These are phyloP conservation scores for Lagria hirta DNA, from an alignment of 2,888 invertebrate species.

Conservation along the genomic window DNA sequence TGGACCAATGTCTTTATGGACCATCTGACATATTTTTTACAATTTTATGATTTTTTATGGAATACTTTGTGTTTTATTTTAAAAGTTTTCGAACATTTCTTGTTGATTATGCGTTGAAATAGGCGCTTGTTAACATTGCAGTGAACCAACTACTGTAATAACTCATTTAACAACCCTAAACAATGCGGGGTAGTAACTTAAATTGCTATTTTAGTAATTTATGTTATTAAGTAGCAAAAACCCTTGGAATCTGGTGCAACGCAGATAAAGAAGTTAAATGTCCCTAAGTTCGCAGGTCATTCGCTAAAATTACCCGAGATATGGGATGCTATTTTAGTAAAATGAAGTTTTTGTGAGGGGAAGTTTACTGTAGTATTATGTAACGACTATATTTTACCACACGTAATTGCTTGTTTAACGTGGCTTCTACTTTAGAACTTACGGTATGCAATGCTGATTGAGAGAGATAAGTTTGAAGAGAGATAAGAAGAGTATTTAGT, in stretches of 20 bases:
- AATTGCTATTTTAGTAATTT: slow-evolving; percentile 41
- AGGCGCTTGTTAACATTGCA: no score
- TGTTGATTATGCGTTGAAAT: no score
- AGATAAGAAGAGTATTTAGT: no score
- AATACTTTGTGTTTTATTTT: no score
- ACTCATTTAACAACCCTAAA: slow-evolving; percentile 34
- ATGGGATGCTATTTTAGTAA: slow-evolving; percentile 19
- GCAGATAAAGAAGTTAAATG: slow-evolving; percentile 46
- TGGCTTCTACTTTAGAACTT: slow-evolving; percentile 20
- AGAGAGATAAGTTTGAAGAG: no score
- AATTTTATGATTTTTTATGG: no score
- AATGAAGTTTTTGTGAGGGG: slow-evolving; percentile 20
- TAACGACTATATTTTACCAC: slow-evolving; percentile 17
- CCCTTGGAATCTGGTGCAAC: slow-evolving; percentile 39
- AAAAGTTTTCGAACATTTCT: no score
- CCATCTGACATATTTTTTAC: no score
- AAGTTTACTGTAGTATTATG: slow-evolving; percentile 13
- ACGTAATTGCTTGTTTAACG: slow-evolving; percentile 21
- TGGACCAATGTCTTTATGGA: no score
- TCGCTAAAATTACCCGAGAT: slow-evolving; percentile 26
- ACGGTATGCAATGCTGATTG: no score
- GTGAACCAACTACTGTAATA: no score
- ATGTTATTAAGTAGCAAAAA: slow-evolving; percentile 44
- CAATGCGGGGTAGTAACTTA: slow-evolving; percentile 35
- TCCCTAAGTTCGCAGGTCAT: slow-evolving; percentile 36